Base-by-base conservation (phyloP, 2,113 vertebrate species). In the Trachemys scripta region DNA sequence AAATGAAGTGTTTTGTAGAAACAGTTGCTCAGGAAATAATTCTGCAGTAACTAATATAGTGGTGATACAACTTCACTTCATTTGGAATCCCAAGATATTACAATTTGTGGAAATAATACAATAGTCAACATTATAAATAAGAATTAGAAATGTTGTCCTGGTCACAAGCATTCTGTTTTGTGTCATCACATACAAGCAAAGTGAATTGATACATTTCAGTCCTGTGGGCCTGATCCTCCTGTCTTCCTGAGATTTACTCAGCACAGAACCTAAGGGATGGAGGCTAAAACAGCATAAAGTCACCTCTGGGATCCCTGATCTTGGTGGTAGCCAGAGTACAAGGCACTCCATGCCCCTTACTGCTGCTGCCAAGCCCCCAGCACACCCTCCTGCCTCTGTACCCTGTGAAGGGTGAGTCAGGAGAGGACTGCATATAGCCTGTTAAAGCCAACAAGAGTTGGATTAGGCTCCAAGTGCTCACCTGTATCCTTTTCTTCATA, bases 361-460 rank as follows among this genome's bases (percentile, higher is more conserved):
- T 25, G 10, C 38, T 45, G 72, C 38, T 76, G 72, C 38, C 42
- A 78, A 27, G 42, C 22, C 75, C n/a, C 11, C 12, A 78, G 42
- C 14, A 42, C 42, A 78, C 45, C 22, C 38, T 27, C 42, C 12
- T 76, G 24, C 24, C 42, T 76, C 38, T 14, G 10, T 76, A 76
- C 22, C 72, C 20, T 14, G 42, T 45, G 42, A 47, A 45, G 38
- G 72, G 38, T 25, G 72, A 45, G 22, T 45, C 38, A 24, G 38
- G 10, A 72, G 38, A 42, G 42, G 22, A 25, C 38, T 79, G 45
- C 14, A 79, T 49, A 42, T 20, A 50, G 72, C 42, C 38, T n/a
- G 38, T 76, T 31, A 59, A 76, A 84, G 49, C 2, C 1, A 31
- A 82, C 0, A 25, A 27, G 1, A 6, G 16, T 0, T 0, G 53